Evolutionary conservation across 1,140 invertebrate genomes (phyloP).

Genomic region (Metopolophium dirhodum): DNA sequence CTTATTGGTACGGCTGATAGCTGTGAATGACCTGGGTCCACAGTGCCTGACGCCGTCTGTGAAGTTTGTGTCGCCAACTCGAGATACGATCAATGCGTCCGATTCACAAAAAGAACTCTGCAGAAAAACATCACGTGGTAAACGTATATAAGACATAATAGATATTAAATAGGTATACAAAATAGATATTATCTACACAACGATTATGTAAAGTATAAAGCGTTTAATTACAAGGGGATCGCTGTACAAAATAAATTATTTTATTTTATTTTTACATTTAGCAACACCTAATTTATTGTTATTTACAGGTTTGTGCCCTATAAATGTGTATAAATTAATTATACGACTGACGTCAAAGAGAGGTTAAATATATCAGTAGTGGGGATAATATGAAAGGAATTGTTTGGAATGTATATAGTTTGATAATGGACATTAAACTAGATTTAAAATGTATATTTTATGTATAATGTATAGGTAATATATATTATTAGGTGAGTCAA

Average conservation of each 20-base stretch:
- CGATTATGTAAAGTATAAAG: not conserved
- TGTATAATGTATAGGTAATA: too few relatives aligned
- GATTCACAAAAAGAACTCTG: slow-evolving; percentile 25
- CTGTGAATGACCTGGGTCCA: slow-evolving; percentile 24
- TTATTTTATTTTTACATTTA: not conserved
- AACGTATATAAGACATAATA: not conserved
- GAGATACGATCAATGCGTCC: slow-evolving; percentile 26
- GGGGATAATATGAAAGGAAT: too few relatives aligned
- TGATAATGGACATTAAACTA: too few relatives aligned
- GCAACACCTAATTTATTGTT: not conserved
- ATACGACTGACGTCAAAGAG: too few relatives aligned
- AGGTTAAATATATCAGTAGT: too few relatives aligned
- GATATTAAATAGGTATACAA: too few relatives aligned
- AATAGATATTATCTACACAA: not conserved
- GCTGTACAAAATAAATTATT: too few relatives aligned
- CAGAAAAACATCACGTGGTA: not conserved
- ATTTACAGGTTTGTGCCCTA: not conserved
- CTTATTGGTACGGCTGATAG: slow-evolving; percentile 2
- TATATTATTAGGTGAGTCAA: not conserved
- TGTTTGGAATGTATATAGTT: too few relatives aligned
- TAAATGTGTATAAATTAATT: too few relatives aligned
- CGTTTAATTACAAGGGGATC: not conserved
- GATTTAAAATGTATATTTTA: too few relatives aligned
- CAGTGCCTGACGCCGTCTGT: slow-evolving; percentile 24
- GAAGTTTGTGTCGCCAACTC: slow-evolving; percentile 13